phyloP scores from a whole-genome alignment of 2,797 vertebrate species.

The Tamandua tetradactyla region DNA sequence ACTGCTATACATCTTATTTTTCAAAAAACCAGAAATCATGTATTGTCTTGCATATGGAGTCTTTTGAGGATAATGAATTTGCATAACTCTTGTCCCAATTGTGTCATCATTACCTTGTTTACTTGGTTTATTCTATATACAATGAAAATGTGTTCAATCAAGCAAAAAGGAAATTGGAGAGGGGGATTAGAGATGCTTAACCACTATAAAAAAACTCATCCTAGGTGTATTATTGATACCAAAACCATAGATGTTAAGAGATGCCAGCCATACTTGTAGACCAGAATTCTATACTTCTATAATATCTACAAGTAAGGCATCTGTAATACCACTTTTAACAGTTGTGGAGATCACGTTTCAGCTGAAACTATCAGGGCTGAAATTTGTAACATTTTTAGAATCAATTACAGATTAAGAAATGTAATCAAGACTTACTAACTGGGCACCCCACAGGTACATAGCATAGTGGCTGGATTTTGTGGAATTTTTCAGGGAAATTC shows the following conservation, averaged over 20 bases:
- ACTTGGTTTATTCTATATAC: slow-evolving; percentile 34
- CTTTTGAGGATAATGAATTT: slow-evolving; percentile 44
- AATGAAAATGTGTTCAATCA: slow-evolving; percentile 14
- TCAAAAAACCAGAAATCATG: neutral
- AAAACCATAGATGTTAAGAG: slow-evolving; percentile 45
- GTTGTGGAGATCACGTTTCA: slow-evolving; percentile 47
- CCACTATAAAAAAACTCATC: slow-evolving; percentile 8
- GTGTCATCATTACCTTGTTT: slow-evolving; percentile 15
- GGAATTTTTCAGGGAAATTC: slow-evolving; percentile 49
- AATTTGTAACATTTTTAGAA: slow-evolving; percentile 52
- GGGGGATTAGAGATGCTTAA: slow-evolving; percentile 17
- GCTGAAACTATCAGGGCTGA: slow-evolving; percentile 21
- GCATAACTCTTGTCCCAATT: slow-evolving; percentile 14
- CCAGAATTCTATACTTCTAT: neutral
- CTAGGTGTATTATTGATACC: neutral
- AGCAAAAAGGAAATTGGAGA: slow-evolving; percentile 18
- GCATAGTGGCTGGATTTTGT: slow-evolving; percentile 14
- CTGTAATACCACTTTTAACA: slow-evolving; percentile 52
- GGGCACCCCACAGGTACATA: neutral
- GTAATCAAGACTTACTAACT: neutral
- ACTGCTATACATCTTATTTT: slow-evolving; percentile 11
- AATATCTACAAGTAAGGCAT: slow-evolving; percentile 60
- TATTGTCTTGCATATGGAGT: neutral
- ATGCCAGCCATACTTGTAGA: slow-evolving; percentile 25
- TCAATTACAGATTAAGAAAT: slow-evolving; percentile 52